Conservation (phyloP, 2,888 invertebrate species). For the Xestia sexstrigata region DNA sequence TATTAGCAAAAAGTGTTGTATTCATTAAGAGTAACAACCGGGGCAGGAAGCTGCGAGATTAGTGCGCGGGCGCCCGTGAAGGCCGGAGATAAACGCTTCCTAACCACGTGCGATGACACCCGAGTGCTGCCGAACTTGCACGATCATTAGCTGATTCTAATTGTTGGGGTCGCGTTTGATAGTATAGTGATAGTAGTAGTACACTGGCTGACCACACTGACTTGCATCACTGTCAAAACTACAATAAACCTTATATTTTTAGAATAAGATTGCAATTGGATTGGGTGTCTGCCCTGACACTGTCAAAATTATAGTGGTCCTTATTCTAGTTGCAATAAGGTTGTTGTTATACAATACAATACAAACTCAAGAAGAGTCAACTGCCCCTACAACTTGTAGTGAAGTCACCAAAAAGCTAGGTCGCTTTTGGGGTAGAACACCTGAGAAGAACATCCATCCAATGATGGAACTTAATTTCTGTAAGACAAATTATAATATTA, state of each 20-base stretch:
- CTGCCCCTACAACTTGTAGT: not conserved
- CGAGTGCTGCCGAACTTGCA: slow-evolving; percentile 60
- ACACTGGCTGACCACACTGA: too few species aligned
- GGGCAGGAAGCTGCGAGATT: slow-evolving; percentile 83
- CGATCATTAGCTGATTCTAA: slow-evolving; percentile 36
- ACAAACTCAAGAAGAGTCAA: not conserved
- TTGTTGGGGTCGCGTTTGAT: slow-evolving; percentile 4
- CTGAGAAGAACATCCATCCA: not conserved
- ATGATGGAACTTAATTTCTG: not conserved
- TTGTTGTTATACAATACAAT: too few species aligned
- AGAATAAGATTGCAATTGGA: not conserved
- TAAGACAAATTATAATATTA: not conserved
- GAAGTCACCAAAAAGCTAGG: not conserved
- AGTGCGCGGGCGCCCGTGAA: slow-evolving; percentile 83
- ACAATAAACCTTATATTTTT: not conserved
- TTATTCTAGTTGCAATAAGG: not conserved
- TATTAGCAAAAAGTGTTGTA: slow-evolving; percentile 49
- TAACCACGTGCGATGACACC: slow-evolving; percentile 77
- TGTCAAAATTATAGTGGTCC: not conserved
- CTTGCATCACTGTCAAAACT: not conserved
- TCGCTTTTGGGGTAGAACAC: not conserved
- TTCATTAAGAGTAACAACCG: slow-evolving; percentile 70
- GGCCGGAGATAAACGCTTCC: slow-evolving; percentile 83
- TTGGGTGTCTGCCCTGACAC: not conserved
- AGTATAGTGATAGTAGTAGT: not conserved